A percentile compares a stretch with the other conserved stretches of the same genome.
Evolutionary conservation across 2,888 invertebrate species (phyloP).

Genomic region (Lasioglossum leucozonium): DNA sequence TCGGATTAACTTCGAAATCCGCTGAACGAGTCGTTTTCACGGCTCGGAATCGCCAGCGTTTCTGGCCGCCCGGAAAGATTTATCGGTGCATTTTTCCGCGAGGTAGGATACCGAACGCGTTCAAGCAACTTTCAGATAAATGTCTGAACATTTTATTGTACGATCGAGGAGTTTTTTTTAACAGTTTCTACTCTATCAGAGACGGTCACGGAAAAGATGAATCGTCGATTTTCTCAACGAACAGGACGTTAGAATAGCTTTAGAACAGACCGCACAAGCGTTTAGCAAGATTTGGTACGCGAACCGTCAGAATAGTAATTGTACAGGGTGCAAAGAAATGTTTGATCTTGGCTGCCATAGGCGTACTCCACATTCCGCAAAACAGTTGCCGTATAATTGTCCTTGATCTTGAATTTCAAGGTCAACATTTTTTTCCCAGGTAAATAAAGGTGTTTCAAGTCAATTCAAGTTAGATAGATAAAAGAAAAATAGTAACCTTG

Average conservation of each 20-base stretch:
- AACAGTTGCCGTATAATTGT: too few relatives aligned
- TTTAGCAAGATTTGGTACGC: too few relatives aligned
- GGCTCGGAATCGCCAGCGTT: constrained; percentile 17
- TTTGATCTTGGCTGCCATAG: too few relatives aligned
- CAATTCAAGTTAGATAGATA: too few relatives aligned
- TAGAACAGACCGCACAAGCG: too few relatives aligned
- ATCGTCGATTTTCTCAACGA: not conserved
- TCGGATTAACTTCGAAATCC: constrained; percentile 28
- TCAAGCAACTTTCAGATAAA: not conserved
- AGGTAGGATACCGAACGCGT: not conserved
- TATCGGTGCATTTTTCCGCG: constrained; percentile 12
- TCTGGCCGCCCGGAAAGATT: not conserved
- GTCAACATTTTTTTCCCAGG: too few relatives aligned
- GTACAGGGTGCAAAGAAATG: too few relatives aligned
- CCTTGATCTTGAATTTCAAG: too few relatives aligned
- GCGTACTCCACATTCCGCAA: too few relatives aligned
- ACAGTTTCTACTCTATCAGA: not conserved
- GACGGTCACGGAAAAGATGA: not conserved
- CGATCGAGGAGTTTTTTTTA: not conserved
- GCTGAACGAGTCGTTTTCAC: constrained; percentile 27
- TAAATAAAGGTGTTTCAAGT: too few relatives aligned
- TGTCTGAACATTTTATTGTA: not conserved
- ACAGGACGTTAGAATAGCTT: not conserved
- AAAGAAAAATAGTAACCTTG: too few relatives aligned
- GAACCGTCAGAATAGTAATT: too few relatives aligned